A percentile compares a stretch with the other conserved stretches of the same genome.
phyloP scores from a whole-genome alignment of 2,113 vertebrate species.

The Rhynchomys soricoides region DNA sequence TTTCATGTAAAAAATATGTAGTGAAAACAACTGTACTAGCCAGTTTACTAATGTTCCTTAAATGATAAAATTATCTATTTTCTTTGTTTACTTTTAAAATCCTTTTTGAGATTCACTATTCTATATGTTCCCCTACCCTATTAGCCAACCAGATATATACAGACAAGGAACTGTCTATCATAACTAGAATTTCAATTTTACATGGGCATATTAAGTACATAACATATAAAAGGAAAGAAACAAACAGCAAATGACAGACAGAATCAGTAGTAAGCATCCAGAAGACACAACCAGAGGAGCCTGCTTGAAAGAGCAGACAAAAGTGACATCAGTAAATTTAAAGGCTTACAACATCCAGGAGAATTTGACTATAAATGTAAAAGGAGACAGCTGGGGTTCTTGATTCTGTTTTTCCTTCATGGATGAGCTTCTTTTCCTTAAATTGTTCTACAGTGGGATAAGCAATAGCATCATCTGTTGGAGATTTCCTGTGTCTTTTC shows the following conservation, averaged over 20 bases:
- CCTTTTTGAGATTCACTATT: not conserved
- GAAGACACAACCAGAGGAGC: not conserved
- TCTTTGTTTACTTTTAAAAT: not conserved
- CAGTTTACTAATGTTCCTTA: not conserved
- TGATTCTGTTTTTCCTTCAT: not conserved
- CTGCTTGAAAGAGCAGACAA: not conserved
- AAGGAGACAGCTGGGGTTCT: not conserved
- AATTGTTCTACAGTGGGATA: not conserved
- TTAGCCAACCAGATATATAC: not conserved
- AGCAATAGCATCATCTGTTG: not conserved
- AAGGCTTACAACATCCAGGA: not conserved
- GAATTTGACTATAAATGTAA: not conserved
- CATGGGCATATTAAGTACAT: not conserved
- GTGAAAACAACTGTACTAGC: not conserved
- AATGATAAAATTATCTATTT: slow-evolving; percentile 9
- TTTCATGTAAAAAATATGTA: not conserved
- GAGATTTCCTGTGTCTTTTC: not conserved
- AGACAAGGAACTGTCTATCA: not conserved
- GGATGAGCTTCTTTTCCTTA: not conserved
- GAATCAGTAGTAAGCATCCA: not conserved
- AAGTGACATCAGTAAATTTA: not conserved
- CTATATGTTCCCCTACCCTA: not conserved
- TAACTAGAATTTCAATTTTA: not conserved
- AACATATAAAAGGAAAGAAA: not conserved
- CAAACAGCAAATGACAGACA: not conserved